Conservation (phyloP, 2,888 invertebrate species). For the Conus canariensis region DNA sequence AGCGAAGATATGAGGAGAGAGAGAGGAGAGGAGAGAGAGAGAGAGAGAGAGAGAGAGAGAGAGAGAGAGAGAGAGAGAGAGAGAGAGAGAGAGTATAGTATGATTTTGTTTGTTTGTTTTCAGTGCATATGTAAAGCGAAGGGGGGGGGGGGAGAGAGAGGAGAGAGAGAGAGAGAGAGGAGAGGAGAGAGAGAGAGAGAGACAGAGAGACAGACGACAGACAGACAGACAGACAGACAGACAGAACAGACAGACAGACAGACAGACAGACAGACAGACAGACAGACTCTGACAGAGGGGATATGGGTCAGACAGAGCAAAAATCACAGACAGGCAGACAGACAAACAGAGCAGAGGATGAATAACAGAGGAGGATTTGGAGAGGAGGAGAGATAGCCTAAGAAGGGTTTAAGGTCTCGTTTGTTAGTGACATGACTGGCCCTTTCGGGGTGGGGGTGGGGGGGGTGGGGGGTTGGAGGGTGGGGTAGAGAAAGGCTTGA, state of each 20-base stretch:
- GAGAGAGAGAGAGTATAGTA: no score
- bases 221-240: not conserved
- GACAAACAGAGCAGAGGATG: not conserved
- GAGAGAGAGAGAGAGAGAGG: not conserved
- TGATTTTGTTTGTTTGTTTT: no score
- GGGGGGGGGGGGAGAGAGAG: not conserved
- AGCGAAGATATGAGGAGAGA: no score
- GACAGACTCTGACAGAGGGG: not conserved
- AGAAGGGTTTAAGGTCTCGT: not conserved
- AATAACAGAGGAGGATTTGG: not conserved
- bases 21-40: no score
- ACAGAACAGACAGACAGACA: no score
- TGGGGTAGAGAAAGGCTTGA: no score
- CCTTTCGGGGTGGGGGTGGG: not conserved
- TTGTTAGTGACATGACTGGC: not conserved
- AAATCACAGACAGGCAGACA: not conserved
- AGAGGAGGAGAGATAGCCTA: not conserved
- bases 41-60: no score
- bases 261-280: no score
- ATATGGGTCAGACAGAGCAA: not conserved
- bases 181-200: not conserved
- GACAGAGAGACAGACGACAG: not conserved
- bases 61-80: no score
- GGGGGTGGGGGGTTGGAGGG: no score
- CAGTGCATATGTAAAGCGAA: not conserved